phyloP scores from a whole-genome alignment of 2,113 vertebrate genomes.

The Fulica atra region DNA sequence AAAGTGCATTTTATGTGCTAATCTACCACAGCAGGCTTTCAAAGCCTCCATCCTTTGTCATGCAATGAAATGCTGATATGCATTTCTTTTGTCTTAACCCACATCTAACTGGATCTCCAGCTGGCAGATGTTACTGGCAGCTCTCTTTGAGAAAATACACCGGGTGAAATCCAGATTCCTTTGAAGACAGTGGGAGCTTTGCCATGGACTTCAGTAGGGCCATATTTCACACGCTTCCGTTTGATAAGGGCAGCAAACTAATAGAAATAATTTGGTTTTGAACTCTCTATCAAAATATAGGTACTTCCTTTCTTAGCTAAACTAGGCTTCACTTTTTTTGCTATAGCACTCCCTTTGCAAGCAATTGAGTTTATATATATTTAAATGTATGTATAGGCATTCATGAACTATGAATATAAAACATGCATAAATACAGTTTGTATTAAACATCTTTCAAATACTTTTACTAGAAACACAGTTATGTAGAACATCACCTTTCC shows the following conservation, averaged over 20 bases:
- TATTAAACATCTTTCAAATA: neutral
- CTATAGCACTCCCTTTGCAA: neutral
- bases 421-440: neutral
- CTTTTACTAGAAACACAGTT: neutral
- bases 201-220: neutral
- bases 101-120: conserved; percentile 46
- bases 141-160: conserved; percentile 41
- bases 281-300: neutral
- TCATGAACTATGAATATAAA: neutral
- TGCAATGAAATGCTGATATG: conserved; percentile 33
- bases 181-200: conserved; percentile 43
- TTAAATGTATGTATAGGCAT: neutral
- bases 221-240: neutral
- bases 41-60: conserved; percentile 35
- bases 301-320: neutral
- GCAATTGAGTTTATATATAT: neutral
- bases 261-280: neutral
- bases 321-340: neutral
- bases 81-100: conserved; percentile 61
- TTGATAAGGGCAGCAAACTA: neutral
- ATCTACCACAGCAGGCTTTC: conserved; percentile 1
- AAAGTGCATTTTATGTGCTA: neutral
- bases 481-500: neutral
- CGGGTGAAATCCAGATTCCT: conserved; percentile 12
- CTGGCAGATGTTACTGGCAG: conserved; percentile 60